Evolutionary conservation across 1,140 invertebrate species (phyloP).

Genomic region (Lordiphosa mommai): DNA sequence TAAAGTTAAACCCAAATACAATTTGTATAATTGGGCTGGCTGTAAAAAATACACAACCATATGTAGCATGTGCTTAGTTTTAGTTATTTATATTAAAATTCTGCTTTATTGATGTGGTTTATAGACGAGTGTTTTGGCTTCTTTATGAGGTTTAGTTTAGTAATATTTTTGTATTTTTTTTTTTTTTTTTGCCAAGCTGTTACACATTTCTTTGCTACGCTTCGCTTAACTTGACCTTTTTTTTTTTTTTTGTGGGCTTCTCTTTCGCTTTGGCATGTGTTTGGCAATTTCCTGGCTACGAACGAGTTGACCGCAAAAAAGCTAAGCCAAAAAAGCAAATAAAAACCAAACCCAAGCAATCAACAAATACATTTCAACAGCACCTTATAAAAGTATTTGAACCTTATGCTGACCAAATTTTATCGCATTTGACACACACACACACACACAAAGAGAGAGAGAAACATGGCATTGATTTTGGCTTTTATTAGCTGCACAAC

Average conservation of each 20-base stretch:
- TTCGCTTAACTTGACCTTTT: constrained; percentile 59
- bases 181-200: constrained; percentile 21
- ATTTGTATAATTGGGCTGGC: constrained; percentile 46
- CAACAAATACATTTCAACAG: constrained; percentile 76
- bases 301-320: constrained; percentile 76
- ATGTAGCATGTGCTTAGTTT: constrained; percentile 67
- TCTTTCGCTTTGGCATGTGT: constrained; percentile 50
- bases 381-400: constrained; percentile 77
- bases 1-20: constrained; percentile 5
- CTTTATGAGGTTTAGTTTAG: constrained; percentile 58
- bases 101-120: constrained; percentile 74
- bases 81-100: constrained; percentile 78
- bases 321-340: constrained; percentile 55
- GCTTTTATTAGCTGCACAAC: constrained; percentile 68
- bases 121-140: constrained; percentile 27
- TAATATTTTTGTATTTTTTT: not conserved
- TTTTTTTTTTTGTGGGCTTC: constrained; percentile 13
- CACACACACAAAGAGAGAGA: constrained; percentile 4
- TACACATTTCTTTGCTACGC: constrained; percentile 42
- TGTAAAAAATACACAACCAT: constrained; percentile 19
- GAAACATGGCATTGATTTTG: constrained; percentile 62
- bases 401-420: constrained; percentile 77
- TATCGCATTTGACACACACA: constrained; percentile 68
- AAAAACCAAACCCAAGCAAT: constrained; percentile 73
- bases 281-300: constrained; percentile 68